Conservation (phyloP, 2,113 vertebrate genomes). For the Boleophthalmus pectinirostris region DNA sequence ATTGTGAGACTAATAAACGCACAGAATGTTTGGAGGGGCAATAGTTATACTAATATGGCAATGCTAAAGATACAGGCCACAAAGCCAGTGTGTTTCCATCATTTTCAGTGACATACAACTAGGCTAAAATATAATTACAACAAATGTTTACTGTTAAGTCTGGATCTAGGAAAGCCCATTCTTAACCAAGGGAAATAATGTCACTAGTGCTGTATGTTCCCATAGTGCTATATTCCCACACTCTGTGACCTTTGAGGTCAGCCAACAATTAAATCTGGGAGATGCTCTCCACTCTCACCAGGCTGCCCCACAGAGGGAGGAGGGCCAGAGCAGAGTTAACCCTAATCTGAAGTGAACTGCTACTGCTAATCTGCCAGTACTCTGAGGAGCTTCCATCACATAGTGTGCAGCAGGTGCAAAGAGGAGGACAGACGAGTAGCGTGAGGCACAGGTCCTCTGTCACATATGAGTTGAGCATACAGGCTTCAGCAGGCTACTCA, state of each 20-base stretch:
- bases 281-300: conserved; percentile 35
- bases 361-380: conserved; percentile 46
- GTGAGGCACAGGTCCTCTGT: not conserved
- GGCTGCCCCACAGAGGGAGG: conserved; percentile 26
- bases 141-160: not conserved
- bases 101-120: not conserved
- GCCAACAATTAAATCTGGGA: conserved; percentile 61
- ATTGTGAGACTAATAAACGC: no score
- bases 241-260: conserved; percentile 48
- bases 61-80: not conserved
- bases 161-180: not conserved
- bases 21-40: no score
- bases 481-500: not conserved
- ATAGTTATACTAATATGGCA: no score
- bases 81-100: not conserved
- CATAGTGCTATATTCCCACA: conserved; percentile 16
- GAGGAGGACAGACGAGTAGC: no score
- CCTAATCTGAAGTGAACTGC: conserved; percentile 40
- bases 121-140: not conserved
- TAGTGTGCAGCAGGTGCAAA: not conserved
- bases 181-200: conserved; percentile 26
- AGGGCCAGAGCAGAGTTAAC: conserved; percentile 41
- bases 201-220: conserved; percentile 13
- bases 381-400: conserved; percentile 1
- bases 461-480: not conserved